Percentiles rank a stretch among this genome's conserved stretches.
Conservation (phyloP, 1,140 invertebrate genomes). For the Polyergus mexicanus region DNA sequence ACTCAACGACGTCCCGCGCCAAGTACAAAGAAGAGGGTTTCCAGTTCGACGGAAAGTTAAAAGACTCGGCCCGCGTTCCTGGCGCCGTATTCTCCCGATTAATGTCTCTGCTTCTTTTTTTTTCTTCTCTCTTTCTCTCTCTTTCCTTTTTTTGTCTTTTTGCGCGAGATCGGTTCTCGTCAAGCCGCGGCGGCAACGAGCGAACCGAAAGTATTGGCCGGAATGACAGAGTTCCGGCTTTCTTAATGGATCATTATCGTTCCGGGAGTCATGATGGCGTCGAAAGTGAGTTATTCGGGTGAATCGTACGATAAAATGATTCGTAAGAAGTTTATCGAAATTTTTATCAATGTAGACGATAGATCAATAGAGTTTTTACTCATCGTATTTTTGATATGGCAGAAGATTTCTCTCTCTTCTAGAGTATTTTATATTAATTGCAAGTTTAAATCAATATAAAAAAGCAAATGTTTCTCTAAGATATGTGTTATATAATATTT, state of each 20-base stretch:
- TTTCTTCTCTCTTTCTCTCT: conserved; percentile 9
- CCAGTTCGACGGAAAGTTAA: conserved; percentile 76
- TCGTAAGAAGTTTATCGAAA: conserved; percentile 71
- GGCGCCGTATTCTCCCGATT: conserved; percentile 66
- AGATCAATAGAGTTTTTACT: neutral
- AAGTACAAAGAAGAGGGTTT: conserved; percentile 75
- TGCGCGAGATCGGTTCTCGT: conserved; percentile 25
- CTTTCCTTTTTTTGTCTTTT: neutral
- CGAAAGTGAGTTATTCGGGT: conserved; percentile 72
- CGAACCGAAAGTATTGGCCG: conserved; percentile 62
- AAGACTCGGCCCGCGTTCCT: conserved; percentile 57
- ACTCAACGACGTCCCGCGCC: conserved; percentile 60
- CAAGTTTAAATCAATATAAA: neutral
- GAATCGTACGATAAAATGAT: conserved; percentile 58
- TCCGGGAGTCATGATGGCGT: conserved; percentile 60
- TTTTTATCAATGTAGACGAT: conserved; percentile 41
- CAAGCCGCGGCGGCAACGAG: conserved; percentile 14
- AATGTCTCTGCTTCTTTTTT: conserved; percentile 55
- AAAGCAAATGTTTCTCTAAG: neutral
- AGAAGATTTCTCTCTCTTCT: neutral
- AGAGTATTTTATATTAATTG: neutral
- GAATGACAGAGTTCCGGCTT: conserved; percentile 67
- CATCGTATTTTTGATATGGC: neutral
- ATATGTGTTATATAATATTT: neutral
- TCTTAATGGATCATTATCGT: conserved; percentile 76